Evolutionary conservation across 2,113 vertebrate species (phyloP).

Genomic region (Cynocephalus volans): DNA sequence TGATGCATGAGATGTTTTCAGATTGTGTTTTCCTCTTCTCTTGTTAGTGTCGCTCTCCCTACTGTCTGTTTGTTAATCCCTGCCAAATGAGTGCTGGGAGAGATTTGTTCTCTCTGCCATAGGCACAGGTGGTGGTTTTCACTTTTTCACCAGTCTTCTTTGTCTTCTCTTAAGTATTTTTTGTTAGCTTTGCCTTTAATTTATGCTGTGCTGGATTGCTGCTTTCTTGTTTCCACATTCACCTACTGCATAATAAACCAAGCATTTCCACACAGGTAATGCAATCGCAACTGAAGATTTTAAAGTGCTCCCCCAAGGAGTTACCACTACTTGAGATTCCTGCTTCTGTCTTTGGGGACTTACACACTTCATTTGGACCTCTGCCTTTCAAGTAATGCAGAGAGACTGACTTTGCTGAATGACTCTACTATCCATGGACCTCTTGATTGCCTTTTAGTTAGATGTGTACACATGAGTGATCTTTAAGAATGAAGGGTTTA

Average conservation of each 20-base stretch:
- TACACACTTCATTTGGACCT: neutral
- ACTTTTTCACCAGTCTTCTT: neutral
- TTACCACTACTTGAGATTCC: conserved; percentile 48
- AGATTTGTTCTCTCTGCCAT: neutral
- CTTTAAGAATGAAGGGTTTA: conserved; percentile 36
- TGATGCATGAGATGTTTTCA: neutral
- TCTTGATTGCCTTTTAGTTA: neutral
- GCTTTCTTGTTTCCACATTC: neutral
- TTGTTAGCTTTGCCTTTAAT: conserved; percentile 50
- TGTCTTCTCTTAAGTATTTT: neutral
- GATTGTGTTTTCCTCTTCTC: neutral
- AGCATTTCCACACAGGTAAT: neutral
- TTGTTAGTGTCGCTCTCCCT: neutral
- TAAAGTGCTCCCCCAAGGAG: neutral
- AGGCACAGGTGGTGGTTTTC: neutral
- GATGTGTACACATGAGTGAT: neutral
- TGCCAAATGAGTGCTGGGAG: neutral
- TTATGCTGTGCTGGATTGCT: neutral
- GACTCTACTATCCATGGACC: neutral
- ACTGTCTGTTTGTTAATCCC: neutral
- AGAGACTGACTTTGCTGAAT: conserved; percentile 48
- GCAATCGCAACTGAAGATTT: conserved; percentile 29
- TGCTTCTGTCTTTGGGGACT: conserved; percentile 42
- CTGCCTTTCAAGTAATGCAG: conserved; percentile 58
- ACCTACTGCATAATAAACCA: neutral